Conservation (phyloP, 2,113 vertebrate species). For the Synchiropus splendidus region DNA sequence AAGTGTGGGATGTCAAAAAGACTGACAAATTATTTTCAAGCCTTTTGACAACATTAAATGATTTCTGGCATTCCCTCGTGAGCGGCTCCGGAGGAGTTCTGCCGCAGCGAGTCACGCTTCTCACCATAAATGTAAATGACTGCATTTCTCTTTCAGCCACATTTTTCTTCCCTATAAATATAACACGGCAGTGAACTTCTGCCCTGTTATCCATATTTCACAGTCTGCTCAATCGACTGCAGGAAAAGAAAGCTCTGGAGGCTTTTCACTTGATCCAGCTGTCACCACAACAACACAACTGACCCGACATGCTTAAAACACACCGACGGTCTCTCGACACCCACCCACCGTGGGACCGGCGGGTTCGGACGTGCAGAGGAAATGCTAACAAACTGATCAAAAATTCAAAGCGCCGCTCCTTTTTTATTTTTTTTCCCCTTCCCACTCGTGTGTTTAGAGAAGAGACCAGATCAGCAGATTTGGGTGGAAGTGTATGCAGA, state of each 20-base stretch:
- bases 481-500: constrained; percentile 30
- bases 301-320: too few species aligned
- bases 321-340: neutral
- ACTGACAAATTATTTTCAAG: constrained; percentile 22
- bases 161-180: constrained; percentile 9
- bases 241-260: constrained; percentile 17
- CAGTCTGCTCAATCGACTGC: constrained; percentile 16
- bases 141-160: constrained; percentile 9
- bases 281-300: constrained; percentile 27
- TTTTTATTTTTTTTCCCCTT: neutral
- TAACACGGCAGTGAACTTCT: constrained; percentile 22
- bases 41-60: constrained; percentile 18
- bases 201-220: constrained; percentile 20
- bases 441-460: constrained; percentile 17
- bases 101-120: neutral
- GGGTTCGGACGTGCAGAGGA: constrained; percentile 28
- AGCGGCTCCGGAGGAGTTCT: constrained; percentile 2
- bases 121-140: constrained; percentile 17
- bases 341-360: constrained; percentile 28
- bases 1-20: constrained; percentile 10
- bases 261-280: constrained; percentile 27
- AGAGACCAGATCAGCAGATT: constrained; percentile 41
- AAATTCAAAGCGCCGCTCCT: constrained; percentile 30
- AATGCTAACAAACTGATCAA: constrained; percentile 55
- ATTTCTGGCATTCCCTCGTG: constrained; percentile 1